phyloP scores from a whole-genome alignment of 1,140 invertebrate genomes.

The Caligus rogercresseyi region DNA sequence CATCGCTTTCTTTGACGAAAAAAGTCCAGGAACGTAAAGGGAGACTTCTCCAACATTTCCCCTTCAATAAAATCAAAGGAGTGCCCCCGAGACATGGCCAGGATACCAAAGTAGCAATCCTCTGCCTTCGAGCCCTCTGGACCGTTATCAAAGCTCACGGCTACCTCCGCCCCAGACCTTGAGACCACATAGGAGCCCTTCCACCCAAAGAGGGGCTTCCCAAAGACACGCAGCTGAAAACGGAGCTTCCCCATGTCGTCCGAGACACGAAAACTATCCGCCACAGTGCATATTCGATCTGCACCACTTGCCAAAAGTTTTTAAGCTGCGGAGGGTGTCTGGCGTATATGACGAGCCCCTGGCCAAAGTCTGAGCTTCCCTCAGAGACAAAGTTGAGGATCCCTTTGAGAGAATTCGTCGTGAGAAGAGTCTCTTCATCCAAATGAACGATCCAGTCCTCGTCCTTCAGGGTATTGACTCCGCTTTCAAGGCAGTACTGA shows the following conservation, averaged over 20 bases:
- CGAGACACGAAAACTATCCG: conserved; percentile 85
- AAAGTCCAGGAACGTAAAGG: conserved; percentile 84
- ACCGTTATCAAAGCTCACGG: conserved; percentile 86
- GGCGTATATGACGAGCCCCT: conserved; percentile 93
- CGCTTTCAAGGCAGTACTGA: conserved; percentile 85
- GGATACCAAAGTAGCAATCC: conserved; percentile 91
- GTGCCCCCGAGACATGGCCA: conserved; percentile 63
- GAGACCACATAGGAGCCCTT: conserved; percentile 90
- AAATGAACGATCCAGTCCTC: conserved; percentile 93
- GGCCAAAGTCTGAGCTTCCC: conserved; percentile 84
- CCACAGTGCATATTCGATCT: conserved; percentile 86
- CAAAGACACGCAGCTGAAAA: conserved; percentile 78
- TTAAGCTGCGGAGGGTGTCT: conserved; percentile 38
- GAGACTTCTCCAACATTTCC: conserved; percentile 95
- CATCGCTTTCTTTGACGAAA: conserved; percentile 88
- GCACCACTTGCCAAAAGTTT: conserved; percentile 21
- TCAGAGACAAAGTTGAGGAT: conserved; percentile 89
- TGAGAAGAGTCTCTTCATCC: conserved; percentile 90
- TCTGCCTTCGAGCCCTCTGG: conserved; percentile 89
- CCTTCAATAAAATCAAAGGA: conserved; percentile 84
- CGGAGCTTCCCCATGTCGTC: conserved; percentile 86
- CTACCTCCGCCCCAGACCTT: conserved; percentile 65
- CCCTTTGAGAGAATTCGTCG: conserved; percentile 68
- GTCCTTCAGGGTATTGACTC: conserved; percentile 66
- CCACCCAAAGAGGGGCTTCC: conserved; percentile 90